Conservation (phyloP, 2,888 invertebrate species). For the Chouioia cunea region DNA sequence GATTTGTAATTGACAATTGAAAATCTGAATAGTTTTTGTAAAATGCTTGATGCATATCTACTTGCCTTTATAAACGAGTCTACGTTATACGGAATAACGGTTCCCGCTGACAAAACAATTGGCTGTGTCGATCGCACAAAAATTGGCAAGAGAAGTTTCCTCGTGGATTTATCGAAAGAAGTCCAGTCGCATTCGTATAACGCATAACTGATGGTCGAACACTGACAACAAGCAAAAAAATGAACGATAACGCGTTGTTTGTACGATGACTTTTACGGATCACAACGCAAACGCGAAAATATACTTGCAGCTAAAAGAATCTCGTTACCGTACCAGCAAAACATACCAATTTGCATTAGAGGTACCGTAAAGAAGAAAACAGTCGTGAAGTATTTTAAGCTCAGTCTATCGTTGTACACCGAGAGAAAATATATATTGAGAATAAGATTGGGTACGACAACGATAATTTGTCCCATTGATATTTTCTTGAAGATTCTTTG, state of each 20-base stretch:
- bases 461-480: slow-evolving; percentile 22
- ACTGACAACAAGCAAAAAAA: no score
- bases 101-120: slow-evolving; percentile 13
- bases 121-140: slow-evolving; percentile 22
- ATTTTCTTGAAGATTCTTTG: slow-evolving; percentile 24
- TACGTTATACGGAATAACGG: slow-evolving; percentile 22
- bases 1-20: no score
- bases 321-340: slow-evolving; percentile 41
- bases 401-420: slow-evolving; percentile 7
- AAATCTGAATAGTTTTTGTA: not conserved
- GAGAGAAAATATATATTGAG: slow-evolving; percentile 37
- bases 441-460: slow-evolving; percentile 18
- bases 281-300: not conserved
- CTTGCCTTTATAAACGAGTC: slow-evolving; percentile 18
- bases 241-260: no score
- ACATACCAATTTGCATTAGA: slow-evolving; percentile 34
- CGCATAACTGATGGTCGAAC: no score
- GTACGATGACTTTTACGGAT: no score
- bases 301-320: slow-evolving; percentile 28
- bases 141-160: slow-evolving; percentile 24
- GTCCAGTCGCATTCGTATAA: slow-evolving; percentile 29
- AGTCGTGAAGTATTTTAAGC: slow-evolving; percentile 27
- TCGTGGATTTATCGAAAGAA: slow-evolving; percentile 6
- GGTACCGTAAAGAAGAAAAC: slow-evolving; percentile 14
- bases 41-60: slow-evolving; percentile 4